Evolutionary conservation across 2,888 invertebrate species (phyloP).

Genomic region (Pheosia tremula): DNA sequence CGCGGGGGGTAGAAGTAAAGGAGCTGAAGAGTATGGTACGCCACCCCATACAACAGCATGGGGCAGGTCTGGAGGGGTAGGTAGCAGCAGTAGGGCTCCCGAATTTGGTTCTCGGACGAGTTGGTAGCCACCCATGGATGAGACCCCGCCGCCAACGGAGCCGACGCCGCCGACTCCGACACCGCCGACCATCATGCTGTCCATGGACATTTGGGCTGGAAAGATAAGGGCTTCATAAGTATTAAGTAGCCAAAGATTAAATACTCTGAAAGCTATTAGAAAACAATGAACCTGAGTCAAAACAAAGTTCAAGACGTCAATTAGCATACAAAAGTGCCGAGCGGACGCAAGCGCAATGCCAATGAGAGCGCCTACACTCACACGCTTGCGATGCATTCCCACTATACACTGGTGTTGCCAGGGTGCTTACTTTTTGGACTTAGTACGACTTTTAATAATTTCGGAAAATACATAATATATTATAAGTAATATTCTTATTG

Average conservation of each 20-base stretch:
- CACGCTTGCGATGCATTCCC: neutral
- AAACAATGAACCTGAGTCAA: neutral
- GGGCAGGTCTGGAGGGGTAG: constrained; percentile 88
- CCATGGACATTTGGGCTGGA: constrained; percentile 89
- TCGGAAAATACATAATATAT: too few species aligned
- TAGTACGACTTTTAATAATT: too few species aligned
- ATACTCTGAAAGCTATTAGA: neutral
- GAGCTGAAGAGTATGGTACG: constrained; percentile 79
- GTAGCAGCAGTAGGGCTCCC: constrained; percentile 92
- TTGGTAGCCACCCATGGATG: constrained; percentile 92
- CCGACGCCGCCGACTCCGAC: constrained; percentile 88
- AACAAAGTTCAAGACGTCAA: neutral
- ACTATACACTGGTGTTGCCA: neutral
- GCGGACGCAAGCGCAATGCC: constrained; percentile 1
- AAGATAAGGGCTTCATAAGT: constrained; percentile 21
- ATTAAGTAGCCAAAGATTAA: neutral
- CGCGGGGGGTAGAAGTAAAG: constrained; percentile 70
- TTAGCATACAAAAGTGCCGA: constrained; percentile 9
- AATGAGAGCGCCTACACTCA: neutral
- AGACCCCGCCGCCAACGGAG: constrained; percentile 83
- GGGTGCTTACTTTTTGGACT: neutral
- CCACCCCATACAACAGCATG: constrained; percentile 91
- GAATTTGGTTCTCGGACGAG: constrained; percentile 93
- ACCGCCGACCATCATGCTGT: constrained; percentile 88
- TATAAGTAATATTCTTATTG: too few species aligned